A percentile compares a stretch with the other conserved stretches of the same genome.
phyloP scores from a whole-genome alignment of 2,888 invertebrate species.

The Teinopalpus imperialis region DNA sequence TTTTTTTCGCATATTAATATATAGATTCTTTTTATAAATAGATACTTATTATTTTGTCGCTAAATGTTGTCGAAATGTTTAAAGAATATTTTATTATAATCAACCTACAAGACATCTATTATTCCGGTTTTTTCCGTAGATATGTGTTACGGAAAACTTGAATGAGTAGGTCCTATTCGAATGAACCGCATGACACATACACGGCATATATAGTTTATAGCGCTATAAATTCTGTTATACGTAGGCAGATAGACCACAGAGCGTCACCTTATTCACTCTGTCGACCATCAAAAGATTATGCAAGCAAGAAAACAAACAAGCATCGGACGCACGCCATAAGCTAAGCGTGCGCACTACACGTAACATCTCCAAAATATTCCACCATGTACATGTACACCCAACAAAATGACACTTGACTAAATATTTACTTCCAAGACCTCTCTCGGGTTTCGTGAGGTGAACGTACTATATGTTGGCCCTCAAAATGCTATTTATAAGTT shows the following conservation, averaged over 20 bases:
- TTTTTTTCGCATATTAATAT: no score
- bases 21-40: no score
- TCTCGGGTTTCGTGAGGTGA: constrained; percentile 11
- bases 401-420: constrained; percentile 28
- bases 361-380: constrained; percentile 19
- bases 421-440: constrained; percentile 18
- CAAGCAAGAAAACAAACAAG: constrained; percentile 39
- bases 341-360: constrained; percentile 13
- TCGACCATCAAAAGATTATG: constrained; percentile 46
- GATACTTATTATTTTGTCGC: no score
- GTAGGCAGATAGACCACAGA: no score
- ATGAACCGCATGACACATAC: no score
- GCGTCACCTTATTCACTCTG: constrained; percentile 39
- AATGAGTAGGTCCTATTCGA: no score
- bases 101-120: no score
- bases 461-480: constrained; percentile 14
- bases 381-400: constrained; percentile 12
- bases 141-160: no score
- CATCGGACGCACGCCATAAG: constrained; percentile 29
- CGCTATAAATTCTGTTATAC: constrained; percentile 31
- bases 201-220: constrained; percentile 42
- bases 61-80: no score
- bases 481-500: constrained; percentile 8
- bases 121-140: no score
- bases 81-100: no score